A percentile compares a stretch with the other conserved stretches of the same genome.
phyloP scores from a whole-genome alignment of 2,888 invertebrate genomes.

The Amphipyra berbera region DNA sequence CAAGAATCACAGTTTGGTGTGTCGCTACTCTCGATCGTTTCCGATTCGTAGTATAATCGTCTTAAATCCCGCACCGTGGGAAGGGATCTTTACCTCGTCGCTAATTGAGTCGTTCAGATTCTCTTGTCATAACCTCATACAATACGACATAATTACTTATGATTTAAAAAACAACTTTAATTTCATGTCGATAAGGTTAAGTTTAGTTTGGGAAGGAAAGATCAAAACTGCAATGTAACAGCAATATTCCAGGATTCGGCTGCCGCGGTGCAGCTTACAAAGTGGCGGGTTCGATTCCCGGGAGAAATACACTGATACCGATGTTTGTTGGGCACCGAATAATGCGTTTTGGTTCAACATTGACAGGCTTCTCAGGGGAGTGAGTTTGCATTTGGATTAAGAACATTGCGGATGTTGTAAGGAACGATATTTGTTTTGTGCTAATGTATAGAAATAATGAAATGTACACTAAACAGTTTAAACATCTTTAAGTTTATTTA shows the following conservation, averaged over 20 bases:
- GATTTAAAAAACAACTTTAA: conserved; percentile 1
- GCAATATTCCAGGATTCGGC: conserved; percentile 49
- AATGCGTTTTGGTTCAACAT: conserved; percentile 49
- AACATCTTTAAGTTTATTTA: too few species aligned
- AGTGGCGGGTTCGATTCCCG: conserved; percentile 54
- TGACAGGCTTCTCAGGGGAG: conserved; percentile 47
- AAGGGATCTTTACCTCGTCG: conserved; percentile 1
- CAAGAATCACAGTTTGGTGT: too few species aligned
- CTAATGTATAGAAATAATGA: conserved; percentile 5
- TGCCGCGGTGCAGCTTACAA: conserved; percentile 48
- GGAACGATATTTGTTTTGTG: conserved; percentile 1
- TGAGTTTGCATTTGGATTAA: conserved; percentile 31
- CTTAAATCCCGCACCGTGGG: neutral
- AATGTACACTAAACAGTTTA: neutral
- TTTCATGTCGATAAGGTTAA: rapidly evolving
- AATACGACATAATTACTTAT: neutral
- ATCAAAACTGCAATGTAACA: conserved; percentile 32
- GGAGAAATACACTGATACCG: conserved; percentile 53
- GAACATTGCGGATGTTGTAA: conserved; percentile 9
- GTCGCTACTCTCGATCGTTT: too few species aligned
- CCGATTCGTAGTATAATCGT: too few species aligned
- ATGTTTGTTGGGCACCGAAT: conserved; percentile 49
- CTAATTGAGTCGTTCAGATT: conserved; percentile 39
- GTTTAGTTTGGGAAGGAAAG: neutral
- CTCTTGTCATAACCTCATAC: conserved; percentile 16